These are phyloP conservation scores for Beroe forskalii DNA, from an alignment of 37 sponge, comb jelly and placozoan species.

Conservation along the genomic window DNA sequence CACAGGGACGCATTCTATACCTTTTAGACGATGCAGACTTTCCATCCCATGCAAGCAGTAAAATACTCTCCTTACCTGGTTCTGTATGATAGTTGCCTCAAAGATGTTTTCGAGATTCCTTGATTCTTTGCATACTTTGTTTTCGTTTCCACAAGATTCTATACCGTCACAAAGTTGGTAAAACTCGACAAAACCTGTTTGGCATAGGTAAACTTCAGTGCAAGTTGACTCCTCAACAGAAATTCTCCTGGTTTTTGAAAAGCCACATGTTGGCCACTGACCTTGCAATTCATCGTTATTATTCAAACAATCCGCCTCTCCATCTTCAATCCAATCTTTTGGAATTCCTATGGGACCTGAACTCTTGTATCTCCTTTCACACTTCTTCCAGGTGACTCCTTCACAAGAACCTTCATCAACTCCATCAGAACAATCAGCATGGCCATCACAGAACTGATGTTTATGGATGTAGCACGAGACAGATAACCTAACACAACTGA, in stretches of 20 bases:
- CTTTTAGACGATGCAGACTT: neutral
- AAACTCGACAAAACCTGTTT: neutral
- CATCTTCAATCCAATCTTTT: neutral
- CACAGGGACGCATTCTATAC: neutral
- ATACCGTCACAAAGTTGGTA: neutral
- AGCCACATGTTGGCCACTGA: neutral
- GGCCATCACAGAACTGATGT: conserved; percentile 6
- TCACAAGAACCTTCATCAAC: neutral
- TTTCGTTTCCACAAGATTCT: conserved; percentile 20
- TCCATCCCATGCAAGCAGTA: neutral
- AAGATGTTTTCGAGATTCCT: neutral
- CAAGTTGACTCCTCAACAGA: neutral
- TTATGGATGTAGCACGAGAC: neutral
- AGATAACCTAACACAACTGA: neutral
- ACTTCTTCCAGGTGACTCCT: neutral
- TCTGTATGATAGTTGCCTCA: neutral
- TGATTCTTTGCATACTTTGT: neutral
- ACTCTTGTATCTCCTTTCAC: neutral
- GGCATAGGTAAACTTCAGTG: neutral
- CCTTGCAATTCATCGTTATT: neutral
- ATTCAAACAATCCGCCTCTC: neutral
- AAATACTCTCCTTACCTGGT: neutral
- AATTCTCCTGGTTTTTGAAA: no score
- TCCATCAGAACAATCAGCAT: neutral
- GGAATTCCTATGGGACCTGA: neutral